Evolutionary conservation across 2,888 invertebrate genomes (phyloP).

Genomic region (Rhyacophila evoluta): DNA sequence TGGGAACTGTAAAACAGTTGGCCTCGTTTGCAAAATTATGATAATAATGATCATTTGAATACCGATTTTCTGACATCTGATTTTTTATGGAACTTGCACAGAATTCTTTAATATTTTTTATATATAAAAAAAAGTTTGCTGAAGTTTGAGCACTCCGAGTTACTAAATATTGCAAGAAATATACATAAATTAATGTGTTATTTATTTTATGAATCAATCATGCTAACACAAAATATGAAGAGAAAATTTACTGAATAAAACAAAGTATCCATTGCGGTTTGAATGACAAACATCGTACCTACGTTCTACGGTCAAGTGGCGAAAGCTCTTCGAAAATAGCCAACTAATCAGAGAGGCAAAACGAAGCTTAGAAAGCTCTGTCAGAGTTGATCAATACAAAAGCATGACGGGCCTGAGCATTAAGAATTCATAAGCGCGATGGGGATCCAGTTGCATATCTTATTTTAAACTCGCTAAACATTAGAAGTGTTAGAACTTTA

Average conservation of each 20-base stretch:
- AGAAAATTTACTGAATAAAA: not conserved
- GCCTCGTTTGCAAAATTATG: too few relatives aligned
- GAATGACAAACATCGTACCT: not conserved
- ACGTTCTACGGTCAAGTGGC: not conserved
- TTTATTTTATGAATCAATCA: not conserved
- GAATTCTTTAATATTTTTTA: too few relatives aligned
- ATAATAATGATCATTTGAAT: too few relatives aligned
- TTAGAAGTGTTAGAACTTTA: not conserved
- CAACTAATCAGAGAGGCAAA: not conserved
- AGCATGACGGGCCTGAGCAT: not conserved
- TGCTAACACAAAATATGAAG: not conserved
- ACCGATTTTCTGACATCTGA: too few relatives aligned
- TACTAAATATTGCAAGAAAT: too few relatives aligned
- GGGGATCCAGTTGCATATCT: constrained; percentile 5
- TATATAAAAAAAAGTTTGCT: too few relatives aligned
- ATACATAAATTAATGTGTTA: too few relatives aligned
- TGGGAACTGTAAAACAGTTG: too few relatives aligned
- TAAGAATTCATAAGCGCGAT: constrained; percentile 9
- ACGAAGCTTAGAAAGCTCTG: constrained; percentile 11
- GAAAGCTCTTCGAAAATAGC: not conserved
- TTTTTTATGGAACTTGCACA: too few relatives aligned
- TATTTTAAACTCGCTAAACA: constrained; percentile 1
- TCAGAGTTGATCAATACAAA: constrained; percentile 16
- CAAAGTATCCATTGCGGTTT: not conserved
- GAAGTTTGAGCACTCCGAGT: too few relatives aligned